phyloP scores from a whole-genome alignment of 2,113 vertebrate species.

The Nansenia antarctica region DNA sequence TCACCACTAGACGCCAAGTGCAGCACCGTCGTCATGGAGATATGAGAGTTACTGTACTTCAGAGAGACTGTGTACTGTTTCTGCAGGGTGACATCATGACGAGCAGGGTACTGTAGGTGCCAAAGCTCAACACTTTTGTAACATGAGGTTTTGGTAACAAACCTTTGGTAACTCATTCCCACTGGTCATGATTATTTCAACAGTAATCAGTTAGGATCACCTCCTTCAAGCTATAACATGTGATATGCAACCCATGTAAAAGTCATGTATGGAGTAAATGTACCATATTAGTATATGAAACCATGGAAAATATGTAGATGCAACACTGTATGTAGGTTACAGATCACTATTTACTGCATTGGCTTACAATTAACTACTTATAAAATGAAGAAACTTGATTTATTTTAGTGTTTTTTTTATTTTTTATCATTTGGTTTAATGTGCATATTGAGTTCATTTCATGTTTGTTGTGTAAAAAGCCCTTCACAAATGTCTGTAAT shows the following conservation, averaged over 20 bases:
- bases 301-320: constrained; percentile 54
- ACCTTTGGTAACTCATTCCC: not conserved
- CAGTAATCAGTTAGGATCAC: constrained; percentile 9
- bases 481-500: constrained; percentile 32
- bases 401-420: constrained; percentile 58
- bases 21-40: not conserved
- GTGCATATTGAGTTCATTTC: constrained; percentile 62
- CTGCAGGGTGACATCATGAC: not conserved
- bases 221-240: constrained; percentile 12
- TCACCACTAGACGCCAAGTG: not conserved
- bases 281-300: constrained; percentile 15
- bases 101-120: not conserved
- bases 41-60: constrained; percentile 2
- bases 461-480: constrained; percentile 45
- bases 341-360: constrained; percentile 55
- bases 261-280: constrained; percentile 1
- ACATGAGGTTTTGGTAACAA: not conserved
- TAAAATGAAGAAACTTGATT: constrained; percentile 78
- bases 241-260: constrained; percentile 11
- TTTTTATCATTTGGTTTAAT: constrained; percentile 61
- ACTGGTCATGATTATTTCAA: not conserved
- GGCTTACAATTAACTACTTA: constrained; percentile 45
- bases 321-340: constrained; percentile 21
- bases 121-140: not conserved
- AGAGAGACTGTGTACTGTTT: not conserved